Conservation (phyloP, 1,140 invertebrate genomes). For the Heliconius congener region DNA sequence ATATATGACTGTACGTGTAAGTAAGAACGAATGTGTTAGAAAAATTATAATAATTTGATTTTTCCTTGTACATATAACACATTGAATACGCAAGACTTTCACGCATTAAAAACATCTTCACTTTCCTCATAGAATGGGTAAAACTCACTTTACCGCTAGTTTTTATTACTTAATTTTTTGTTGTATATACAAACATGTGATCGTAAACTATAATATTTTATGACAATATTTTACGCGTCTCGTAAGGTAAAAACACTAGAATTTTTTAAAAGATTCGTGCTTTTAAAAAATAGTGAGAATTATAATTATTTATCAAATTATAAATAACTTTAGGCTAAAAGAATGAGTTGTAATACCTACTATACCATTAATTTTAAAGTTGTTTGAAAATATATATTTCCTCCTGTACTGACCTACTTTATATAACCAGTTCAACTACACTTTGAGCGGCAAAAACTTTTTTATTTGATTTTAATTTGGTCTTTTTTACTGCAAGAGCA, state of each 20-base stretch:
- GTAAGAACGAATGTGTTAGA: neutral
- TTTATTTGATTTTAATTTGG: neutral
- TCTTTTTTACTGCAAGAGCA: neutral
- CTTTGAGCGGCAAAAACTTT: neutral
- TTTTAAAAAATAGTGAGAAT: too few relatives aligned
- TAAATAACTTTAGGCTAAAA: too few relatives aligned
- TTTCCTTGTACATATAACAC: neutral
- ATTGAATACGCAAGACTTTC: neutral
- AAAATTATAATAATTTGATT: neutral
- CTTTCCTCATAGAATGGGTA: neutral
- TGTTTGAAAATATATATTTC: neutral
- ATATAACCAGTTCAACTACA: neutral
- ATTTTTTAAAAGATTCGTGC: too few relatives aligned
- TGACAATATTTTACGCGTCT: too few relatives aligned
- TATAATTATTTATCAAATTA: too few relatives aligned
- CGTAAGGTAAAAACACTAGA: too few relatives aligned
- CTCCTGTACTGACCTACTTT: neutral
- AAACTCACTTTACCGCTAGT: neutral
- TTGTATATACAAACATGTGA: neutral
- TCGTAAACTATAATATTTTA: neutral
- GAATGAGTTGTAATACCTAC: too few relatives aligned
- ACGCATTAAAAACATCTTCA: constrained; percentile 2
- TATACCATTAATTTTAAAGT: neutral
- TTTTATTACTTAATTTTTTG: neutral
- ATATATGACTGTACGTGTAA: too few relatives aligned